Evolutionary conservation across 1,140 invertebrate genomes (phyloP), one percentile per base, ranked within the genome.

Genomic region (Apis florea): DNA sequence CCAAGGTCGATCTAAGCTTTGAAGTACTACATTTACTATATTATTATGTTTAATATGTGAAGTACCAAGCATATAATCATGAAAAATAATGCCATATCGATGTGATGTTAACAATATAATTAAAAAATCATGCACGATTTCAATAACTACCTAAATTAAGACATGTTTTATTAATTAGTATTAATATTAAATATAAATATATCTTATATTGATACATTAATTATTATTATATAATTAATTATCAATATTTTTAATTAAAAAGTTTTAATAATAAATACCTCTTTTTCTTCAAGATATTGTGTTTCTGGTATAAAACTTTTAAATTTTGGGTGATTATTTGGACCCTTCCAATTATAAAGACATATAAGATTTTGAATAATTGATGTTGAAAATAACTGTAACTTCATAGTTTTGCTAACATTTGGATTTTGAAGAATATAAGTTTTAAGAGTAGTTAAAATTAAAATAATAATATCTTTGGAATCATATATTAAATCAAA

Each of bases 271-370:
- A 72, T 13, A 83, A 77, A 64, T 69, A 95, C 94, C 56, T 95
- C 92, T 83, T 94, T 93, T 84, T 95, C 86, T 89, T 94, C 90
- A 70, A 80, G 56, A 89, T 73, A 69, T 8, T 94, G 84, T 80
- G 93, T 87, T 67, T 87, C 53, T 83, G 93, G 92, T 74, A 84
- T 84, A 72, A 64, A 85, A 81, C 53, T 72, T 87, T 79, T 89
- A 24, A 88, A 85, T 84, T 83, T 89, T 17, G 93, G 92, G 79
- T 92, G 93, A 85, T 94, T 94, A 59, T 90, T 93, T 26, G 95
- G 96, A 15, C 96, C 96, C 90, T 95, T 96, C 97, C 97, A 97
- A 85, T 96, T 95, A 84, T 96, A 97, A 1, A 97, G 92, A 85
- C 95, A 95, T 10, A 96, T 94, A 58, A 97, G 93, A 90, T 95